Evolutionary conservation across 2,797 vertebrate species (phyloP), one percentile per base, ranked within the genome.

Genomic region (Aulostomus chinensis): DNA sequence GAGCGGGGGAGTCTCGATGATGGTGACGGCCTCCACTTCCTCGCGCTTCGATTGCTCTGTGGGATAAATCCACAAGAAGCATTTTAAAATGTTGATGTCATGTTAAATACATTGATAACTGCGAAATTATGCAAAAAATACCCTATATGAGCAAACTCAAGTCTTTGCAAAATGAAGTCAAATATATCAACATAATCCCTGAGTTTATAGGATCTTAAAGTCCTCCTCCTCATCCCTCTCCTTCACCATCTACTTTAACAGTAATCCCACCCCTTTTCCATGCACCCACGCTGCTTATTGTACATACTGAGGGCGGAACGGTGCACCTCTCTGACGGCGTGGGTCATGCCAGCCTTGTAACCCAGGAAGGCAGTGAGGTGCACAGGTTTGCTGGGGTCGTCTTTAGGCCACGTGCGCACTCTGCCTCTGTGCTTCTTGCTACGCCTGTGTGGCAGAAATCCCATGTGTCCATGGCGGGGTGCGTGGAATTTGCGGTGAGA

Each of bases 331-430:
- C 96, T 86, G 58, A 98, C 85, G 0, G 86, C 93, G 83, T 98
- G 96, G 0, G 96, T 98, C 96, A 98, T 98, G 51, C 96, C 96
- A 0, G 96, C 96, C 76, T 98, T 98, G 84, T 97, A 98, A 61
- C 95, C 96, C 87, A 96, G 78, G 83, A 97, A 98, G 35, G 93
- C 95, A 0, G 94, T 93, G 68, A 98, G 91, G 76, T 98, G 96
- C 5, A 98, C 92, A 0, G 95, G 95, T 46, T 81, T 78, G 73
- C 84, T 92, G 57, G 94, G 90, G 58, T 97, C 91, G 2, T 98
- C 96, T 76, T 91, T 93, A 5, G 96, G 95, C 95, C 95, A 98
- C 0, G 92, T 88, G 65, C 93, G 95, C 72, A 96, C 93, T 76
- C 79, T 94, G 14, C 95, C 96, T 2, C 90, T 86, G 54, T 96